phyloP scores from a whole-genome alignment of 1,140 invertebrate species.

The Listronotus oregonensis region DNA sequence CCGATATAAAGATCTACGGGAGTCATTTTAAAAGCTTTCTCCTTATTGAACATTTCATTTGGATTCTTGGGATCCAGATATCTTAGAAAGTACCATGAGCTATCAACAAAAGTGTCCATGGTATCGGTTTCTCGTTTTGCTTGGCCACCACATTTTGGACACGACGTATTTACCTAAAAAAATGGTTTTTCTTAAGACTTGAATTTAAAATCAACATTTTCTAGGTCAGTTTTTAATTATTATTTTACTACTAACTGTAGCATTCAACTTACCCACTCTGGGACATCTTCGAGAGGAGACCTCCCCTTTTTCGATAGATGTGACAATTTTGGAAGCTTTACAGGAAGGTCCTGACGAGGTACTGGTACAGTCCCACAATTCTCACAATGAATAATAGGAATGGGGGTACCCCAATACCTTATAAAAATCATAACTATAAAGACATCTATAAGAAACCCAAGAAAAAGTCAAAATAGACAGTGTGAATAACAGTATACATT shows the following conservation, averaged over 20 bases:
- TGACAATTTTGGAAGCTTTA: conserved; percentile 70
- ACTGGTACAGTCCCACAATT: conserved; percentile 85
- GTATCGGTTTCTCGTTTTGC: conserved; percentile 92
- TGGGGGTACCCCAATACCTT: conserved; percentile 95
- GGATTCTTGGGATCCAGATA: conserved; percentile 86
- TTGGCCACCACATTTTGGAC: conserved; percentile 78
- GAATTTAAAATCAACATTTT: too few relatives aligned
- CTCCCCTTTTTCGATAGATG: conserved; percentile 51
- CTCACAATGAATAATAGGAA: conserved; percentile 92
- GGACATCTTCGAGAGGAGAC: conserved; percentile 60
- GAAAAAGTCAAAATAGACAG: too few relatives aligned
- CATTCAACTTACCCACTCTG: conserved; percentile 61
- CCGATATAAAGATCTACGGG: conserved; percentile 98
- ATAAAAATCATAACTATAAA: too few relatives aligned
- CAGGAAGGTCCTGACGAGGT: conserved; percentile 74
- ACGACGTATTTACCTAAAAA: conserved; percentile 62
- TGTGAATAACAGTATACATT: too few relatives aligned
- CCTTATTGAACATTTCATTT: conserved; percentile 69
- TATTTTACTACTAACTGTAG: neutral
- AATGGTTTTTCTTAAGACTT: too few relatives aligned
- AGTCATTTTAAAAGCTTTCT: conserved; percentile 67
- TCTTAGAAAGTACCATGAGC: conserved; percentile 97
- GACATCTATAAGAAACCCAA: too few relatives aligned
- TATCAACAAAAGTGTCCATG: conserved; percentile 99
- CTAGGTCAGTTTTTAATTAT: neutral